Evolutionary conservation across 1,140 invertebrate species (phyloP), one percentile per base, ranked within the genome.

Genomic region (Anastatus disparis): DNA sequence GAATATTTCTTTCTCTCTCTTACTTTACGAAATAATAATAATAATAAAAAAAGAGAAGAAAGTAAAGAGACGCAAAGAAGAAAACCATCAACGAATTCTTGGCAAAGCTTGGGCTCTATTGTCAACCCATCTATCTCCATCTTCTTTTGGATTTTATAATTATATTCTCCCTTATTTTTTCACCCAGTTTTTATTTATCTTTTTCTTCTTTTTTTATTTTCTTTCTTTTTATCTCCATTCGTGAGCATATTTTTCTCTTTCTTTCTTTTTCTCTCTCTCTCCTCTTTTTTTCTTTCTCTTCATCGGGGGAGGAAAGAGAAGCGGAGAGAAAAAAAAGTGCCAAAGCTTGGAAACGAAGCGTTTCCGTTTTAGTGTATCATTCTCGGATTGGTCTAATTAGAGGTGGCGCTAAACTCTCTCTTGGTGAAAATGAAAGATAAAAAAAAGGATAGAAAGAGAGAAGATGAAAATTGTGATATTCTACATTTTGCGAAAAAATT

Each of bases 91-190:
- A 15, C 42, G 42, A 7, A 15, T 4, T 13, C 7, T 29, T 7
- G 42, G 26, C 35, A 35, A 53, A n/a, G n/a, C 42, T 15, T 17
- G n/a, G 48, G 26, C 38, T 40, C 40, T 44, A 63, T 63, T 63
- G 58, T 61, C 58, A 10, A n/a, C n/a, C n/a, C n/a, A n/a, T n/a
- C n/a, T n/a, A n/a, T n/a, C n/a, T n/a, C n/a, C n/a, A n/a, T n/a
- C n/a, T n/a, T n/a, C n/a, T 35, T 9, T 15, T 44, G 44, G 44
- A 62, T 48, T n/a, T n/a, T 62, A 62, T 62, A 62, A 62, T 62
- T 62, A 62, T 50, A 26, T 15, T 17, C 17, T 10, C 13, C n/a
- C n/a, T n/a, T n/a, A 0, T 24, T 48, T 53, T 20, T 62, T 58
- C 65, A 67, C 42, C 65, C 50, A 27, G 50, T 38, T 38, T 40